These are phyloP conservation scores for Odontomyia ornata DNA, from an alignment of 2,888 invertebrate genomes.

Conservation along the genomic window DNA sequence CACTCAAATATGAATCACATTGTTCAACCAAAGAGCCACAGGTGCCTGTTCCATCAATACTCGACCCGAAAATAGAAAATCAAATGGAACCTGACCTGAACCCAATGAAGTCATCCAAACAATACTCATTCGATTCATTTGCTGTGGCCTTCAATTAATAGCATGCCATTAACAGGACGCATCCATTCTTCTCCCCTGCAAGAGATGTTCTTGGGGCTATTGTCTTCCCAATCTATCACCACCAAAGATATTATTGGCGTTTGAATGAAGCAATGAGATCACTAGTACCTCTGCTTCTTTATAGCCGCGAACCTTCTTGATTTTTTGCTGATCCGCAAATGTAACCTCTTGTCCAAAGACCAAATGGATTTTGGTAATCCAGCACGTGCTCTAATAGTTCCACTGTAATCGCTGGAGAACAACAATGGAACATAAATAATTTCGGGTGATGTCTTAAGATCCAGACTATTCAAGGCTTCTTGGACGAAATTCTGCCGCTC, in stretches of 20 bases:
- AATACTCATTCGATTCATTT: conserved; percentile 15
- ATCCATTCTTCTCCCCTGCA: neutral
- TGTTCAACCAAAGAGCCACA: neutral
- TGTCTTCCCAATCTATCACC: conserved; percentile 24
- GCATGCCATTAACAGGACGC: conserved; percentile 19
- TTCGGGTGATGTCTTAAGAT: conserved; percentile 27
- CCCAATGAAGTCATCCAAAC: conserved; percentile 1
- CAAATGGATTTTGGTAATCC: conserved; percentile 1
- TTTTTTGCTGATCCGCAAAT: too few species aligned
- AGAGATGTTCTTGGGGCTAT: conserved; percentile 5
- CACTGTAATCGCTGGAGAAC: neutral
- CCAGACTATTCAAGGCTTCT: conserved; percentile 16
- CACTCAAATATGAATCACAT: neutral
- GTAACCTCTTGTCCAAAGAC: too few species aligned
- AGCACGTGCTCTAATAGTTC: conserved; percentile 17
- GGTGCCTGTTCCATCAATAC: neutral
- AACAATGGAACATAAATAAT: conserved; percentile 41
- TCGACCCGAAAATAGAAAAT: neutral
- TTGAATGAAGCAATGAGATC: conserved; percentile 8
- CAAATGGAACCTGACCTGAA: neutral
- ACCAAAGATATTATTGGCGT: conserved; percentile 3
- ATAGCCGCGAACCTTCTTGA: neutral
- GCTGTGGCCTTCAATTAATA: conserved; percentile 22
- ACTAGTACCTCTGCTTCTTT: neutral
- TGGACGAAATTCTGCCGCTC: neutral